phyloP scores from a whole-genome alignment of 2,888 invertebrate species.

The Eristalis tenax region DNA sequence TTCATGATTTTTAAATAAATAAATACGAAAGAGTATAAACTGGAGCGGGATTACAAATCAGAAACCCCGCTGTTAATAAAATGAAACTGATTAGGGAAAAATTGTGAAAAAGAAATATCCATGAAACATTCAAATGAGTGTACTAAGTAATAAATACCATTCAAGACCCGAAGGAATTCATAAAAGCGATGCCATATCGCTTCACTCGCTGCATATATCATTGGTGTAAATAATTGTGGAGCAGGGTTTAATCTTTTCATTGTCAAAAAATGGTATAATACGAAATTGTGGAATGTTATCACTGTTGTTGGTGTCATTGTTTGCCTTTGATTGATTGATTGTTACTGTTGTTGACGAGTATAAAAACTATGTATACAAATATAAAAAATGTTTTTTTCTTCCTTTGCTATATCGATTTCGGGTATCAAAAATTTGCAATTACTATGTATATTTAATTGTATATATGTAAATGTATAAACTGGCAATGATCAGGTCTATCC shows the following conservation, averaged over 20 bases:
- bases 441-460: conserved; percentile 35
- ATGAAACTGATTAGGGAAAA: no score
- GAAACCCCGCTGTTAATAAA: no score
- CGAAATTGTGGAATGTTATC: conserved; percentile 60
- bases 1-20: no score
- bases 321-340: conserved; percentile 44
- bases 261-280: conserved; percentile 17
- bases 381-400: conserved; percentile 51
- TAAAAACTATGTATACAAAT: conserved; percentile 67
- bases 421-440: conserved; percentile 59
- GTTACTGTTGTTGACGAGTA: conserved; percentile 54
- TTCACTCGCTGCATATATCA: background rate
- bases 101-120: no score
- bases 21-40: no score
- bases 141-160: no score
- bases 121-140: no score
- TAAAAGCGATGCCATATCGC: background rate
- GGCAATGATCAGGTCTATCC: conserved; percentile 68
- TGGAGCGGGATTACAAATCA: no score
- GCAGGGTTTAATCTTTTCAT: conserved; percentile 12
- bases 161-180: no score
- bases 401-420: conserved; percentile 40
- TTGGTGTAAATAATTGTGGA: conserved; percentile 26
- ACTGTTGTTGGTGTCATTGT: conserved; percentile 45
- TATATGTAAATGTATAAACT: conserved; percentile 65